Conservation (phyloP, 2,113 vertebrate species). For the Salvelinus namaycush region DNA sequence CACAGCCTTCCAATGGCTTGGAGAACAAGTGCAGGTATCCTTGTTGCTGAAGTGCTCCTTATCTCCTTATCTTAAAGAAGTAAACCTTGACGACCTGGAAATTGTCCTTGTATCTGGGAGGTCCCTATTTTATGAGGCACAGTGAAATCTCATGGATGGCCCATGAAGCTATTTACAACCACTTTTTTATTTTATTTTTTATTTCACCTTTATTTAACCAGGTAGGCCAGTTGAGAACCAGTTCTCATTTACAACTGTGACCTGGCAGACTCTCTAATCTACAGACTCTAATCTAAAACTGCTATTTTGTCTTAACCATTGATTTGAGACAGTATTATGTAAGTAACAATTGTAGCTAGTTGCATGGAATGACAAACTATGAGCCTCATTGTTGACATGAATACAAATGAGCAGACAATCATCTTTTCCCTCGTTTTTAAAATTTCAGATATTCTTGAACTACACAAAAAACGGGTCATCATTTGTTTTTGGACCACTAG, state of each 20-base stretch:
- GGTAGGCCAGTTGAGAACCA: too few species aligned
- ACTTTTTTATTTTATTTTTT: too few species aligned
- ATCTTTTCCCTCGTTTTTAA: neutral
- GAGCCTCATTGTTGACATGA: neutral
- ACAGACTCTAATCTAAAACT: neutral
- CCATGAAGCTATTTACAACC: neutral
- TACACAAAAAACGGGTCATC: slow-evolving; percentile 85
- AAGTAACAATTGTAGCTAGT: neutral
- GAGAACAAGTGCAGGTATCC: slow-evolving; percentile 87
- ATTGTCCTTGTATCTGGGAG: neutral
- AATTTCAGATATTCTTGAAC: slow-evolving; percentile 82
- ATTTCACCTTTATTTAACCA: too few species aligned
- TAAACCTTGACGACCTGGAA: slow-evolving; percentile 7
- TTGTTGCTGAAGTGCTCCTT: neutral
- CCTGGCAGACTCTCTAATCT: too few species aligned
- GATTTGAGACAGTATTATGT: neutral
- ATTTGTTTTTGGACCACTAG: slow-evolving; percentile 88
- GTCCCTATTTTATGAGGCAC: neutral
- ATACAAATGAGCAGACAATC: neutral
- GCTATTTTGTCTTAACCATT: neutral
- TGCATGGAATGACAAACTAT: neutral
- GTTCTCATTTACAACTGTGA: too few species aligned
- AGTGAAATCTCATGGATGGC: neutral
- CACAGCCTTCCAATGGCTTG: slow-evolving; percentile 86
- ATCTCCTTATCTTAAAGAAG: slow-evolving; percentile 17